A percentile compares a stretch with the other conserved stretches of the same genome.
phyloP scores from a whole-genome alignment of 2,797 vertebrate genomes.

The Tympanoctomys barrerae region DNA sequence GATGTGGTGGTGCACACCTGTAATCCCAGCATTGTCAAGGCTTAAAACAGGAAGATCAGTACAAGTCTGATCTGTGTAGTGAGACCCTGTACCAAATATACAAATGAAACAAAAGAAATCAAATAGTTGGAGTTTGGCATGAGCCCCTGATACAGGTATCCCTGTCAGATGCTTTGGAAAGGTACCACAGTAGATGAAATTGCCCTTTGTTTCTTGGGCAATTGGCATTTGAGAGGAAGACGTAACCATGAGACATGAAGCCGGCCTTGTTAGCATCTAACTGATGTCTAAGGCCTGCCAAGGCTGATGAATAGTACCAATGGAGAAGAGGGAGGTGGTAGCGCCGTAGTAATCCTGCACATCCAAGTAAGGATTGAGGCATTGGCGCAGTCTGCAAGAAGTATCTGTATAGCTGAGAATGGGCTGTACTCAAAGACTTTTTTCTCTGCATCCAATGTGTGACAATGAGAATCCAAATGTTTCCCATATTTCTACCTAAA shows the following conservation, averaged over 20 bases:
- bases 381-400: neutral
- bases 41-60: too few relatives aligned
- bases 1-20: too few relatives aligned
- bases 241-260: neutral
- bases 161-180: neutral
- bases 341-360: neutral
- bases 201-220: neutral
- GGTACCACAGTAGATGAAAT: neutral
- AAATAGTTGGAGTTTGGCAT: neutral
- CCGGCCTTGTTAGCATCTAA: neutral
- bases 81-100: too few relatives aligned
- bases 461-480: neutral
- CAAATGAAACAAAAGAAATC: neutral
- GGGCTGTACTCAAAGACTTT: neutral
- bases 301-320: neutral
- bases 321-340: neutral
- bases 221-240: neutral
- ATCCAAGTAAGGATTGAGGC: neutral
- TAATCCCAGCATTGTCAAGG: too few relatives aligned
- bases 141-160: neutral
- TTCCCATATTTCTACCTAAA: neutral
- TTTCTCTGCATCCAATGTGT: neutral
- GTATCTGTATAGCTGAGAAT: neutral
- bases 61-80: too few relatives aligned
- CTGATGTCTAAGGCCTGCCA: neutral